Base-by-base conservation (phyloP, 2,888 invertebrate species). In the Acronicta alni region DNA sequence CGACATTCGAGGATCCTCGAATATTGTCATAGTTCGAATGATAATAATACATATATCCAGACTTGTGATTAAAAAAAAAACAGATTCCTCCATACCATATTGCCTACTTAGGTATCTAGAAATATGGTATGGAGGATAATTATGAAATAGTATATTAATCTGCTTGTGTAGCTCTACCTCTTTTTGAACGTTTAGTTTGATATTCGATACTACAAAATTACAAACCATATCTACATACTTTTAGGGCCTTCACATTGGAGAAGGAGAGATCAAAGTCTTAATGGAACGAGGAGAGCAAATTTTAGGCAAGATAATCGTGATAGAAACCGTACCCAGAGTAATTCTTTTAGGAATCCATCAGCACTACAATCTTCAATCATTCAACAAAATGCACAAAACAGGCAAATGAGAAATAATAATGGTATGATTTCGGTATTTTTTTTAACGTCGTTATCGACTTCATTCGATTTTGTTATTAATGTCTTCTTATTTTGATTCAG, bases 181-280 rank as follows among this genome's bases (percentile, higher is more conserved):
- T n/a, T n/a, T n/a, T n/a, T n/a, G n/a, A n/a, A n/a, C n/a, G n/a
- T n/a, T n/a, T n/a, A n/a, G n/a, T n/a, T n/a, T n/a, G n/a, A n/a
- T n/a, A n/a, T n/a, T n/a, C n/a, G n/a, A n/a, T n/a, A n/a, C n/a
- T n/a, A n/a, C n/a, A n/a, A n/a, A n/a, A n/a, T n/a, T n/a, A n/a
- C n/a, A n/a, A n/a, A n/a, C n/a, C n/a, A n/a, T n/a, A 23, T 23
- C 4, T 30, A 12, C 10, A 26, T 26, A 30, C 12, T 58, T 66
- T 52, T 39, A 72, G 72, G 68, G 26, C 52, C 72, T 9, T 67
- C 68, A 16, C 18, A 44, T 14, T 46, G 52, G 55, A 39, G 35
- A 26, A 14, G 18, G 8, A 44, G 41, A 15, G 12, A 16, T n/a
- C 10, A 3, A 38, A 49, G 20, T 26, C 61, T 5, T 26, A 16